phyloP scores from a whole-genome alignment of 2,797 vertebrate genomes.

The Alectoris magna region DNA sequence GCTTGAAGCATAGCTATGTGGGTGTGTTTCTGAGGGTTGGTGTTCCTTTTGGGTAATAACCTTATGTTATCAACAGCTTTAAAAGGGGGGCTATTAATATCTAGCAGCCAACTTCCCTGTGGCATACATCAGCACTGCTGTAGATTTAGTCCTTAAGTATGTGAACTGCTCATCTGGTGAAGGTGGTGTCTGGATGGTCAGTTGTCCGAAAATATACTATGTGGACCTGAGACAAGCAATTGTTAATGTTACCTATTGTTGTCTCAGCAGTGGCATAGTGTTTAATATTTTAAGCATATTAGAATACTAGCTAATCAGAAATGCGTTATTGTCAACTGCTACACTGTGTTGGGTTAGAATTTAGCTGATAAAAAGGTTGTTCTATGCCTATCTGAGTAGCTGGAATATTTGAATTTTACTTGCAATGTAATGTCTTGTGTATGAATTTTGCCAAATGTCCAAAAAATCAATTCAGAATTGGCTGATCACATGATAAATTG shows the following conservation, averaged over 20 bases:
- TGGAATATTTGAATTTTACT: neutral
- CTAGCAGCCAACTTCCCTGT: neutral
- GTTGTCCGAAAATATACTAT: neutral
- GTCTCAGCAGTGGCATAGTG: neutral
- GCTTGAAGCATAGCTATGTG: constrained; percentile 19
- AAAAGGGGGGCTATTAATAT: neutral
- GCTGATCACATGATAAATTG: neutral
- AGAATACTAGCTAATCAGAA: constrained; percentile 1
- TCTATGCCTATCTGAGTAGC: neutral
- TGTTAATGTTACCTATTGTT: neutral
- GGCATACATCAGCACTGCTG: neutral
- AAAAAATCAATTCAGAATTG: neutral
- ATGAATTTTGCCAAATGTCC: neutral
- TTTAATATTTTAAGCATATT: neutral
- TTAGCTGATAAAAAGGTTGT: neutral
- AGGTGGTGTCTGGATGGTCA: neutral
- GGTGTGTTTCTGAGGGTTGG: constrained; percentile 39
- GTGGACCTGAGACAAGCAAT: neutral
- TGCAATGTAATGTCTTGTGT: neutral
- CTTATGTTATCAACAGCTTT: constrained; percentile 7
- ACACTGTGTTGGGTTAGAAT: neutral
- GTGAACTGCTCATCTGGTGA: neutral
- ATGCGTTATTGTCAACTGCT: neutral
- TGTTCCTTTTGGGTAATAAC: constrained; percentile 13
- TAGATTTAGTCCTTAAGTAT: neutral